Evolutionary conservation across 2,113 vertebrate genomes (phyloP).

Genomic region (Ursus arctos): DNA sequence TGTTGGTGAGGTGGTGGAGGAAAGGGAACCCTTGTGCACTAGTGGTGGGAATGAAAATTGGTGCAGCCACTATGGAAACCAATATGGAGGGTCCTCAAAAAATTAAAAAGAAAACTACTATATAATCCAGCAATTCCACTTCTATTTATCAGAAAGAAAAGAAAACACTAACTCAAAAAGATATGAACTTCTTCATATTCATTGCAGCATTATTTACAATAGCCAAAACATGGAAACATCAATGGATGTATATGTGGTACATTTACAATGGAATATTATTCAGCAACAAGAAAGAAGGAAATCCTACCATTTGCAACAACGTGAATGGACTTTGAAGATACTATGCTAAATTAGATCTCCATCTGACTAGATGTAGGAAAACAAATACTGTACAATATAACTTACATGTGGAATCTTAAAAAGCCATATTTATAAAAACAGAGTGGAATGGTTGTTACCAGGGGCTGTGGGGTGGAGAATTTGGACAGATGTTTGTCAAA

Average conservation of each 20-base stretch:
- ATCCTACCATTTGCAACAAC: no score
- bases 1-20: background rate
- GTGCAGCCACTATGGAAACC: background rate
- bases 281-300: background rate
- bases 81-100: background rate
- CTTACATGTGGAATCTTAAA: background rate
- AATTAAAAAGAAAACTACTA: background rate
- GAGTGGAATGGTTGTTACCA: background rate
- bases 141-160: background rate
- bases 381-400: background rate
- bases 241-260: background rate
- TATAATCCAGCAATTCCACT: background rate
- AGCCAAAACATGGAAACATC: background rate
- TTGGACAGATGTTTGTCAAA: background rate
- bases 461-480: background rate
- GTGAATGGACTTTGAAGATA: background rate
- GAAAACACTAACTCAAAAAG: background rate
- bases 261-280: background rate
- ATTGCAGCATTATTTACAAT: background rate
- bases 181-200: background rate
- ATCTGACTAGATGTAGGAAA: background rate
- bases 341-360: background rate
- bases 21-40: background rate
- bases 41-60: background rate
- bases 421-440: background rate